Evolutionary conservation across 2,888 invertebrate genomes (phyloP).

Genomic region (Autographa gamma): DNA sequence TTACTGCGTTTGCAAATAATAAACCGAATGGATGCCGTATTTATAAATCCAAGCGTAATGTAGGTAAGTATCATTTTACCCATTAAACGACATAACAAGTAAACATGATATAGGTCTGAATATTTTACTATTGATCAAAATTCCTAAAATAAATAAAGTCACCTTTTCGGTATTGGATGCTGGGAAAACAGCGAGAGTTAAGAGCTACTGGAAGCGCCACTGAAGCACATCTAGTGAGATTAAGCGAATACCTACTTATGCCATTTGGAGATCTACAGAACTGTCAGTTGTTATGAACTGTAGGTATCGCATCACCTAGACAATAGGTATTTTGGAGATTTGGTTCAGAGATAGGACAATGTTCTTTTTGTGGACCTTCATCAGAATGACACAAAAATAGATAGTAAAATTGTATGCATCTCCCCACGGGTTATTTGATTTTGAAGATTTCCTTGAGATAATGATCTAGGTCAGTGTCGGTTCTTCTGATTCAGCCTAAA

Average conservation of each 20-base stretch:
- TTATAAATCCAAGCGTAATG: slow-evolving; percentile 5
- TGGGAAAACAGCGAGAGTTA: neutral
- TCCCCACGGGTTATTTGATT: neutral
- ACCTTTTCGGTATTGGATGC: neutral
- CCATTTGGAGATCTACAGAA: neutral
- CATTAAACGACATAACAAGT: neutral
- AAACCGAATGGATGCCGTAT: slow-evolving; percentile 29
- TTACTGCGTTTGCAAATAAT: neutral
- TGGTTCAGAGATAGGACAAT: neutral
- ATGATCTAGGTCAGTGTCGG: neutral
- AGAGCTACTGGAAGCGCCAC: neutral
- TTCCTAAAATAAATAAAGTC: neutral
- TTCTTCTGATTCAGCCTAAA: neutral
- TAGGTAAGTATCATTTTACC: neutral
- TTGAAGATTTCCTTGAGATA: slow-evolving; percentile 1
- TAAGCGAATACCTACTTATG: neutral
- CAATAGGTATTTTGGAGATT: neutral
- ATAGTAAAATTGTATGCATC: neutral
- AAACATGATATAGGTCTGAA: slow-evolving; percentile 29
- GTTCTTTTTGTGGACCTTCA: neutral
- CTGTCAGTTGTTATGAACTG: neutral
- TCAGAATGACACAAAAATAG: neutral
- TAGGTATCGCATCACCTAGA: neutral
- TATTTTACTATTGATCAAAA: slow-evolving; percentile 27
- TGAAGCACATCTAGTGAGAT: neutral